These are phyloP conservation scores for Phrynosoma platyrhinos DNA, from an alignment of 2,113 vertebrate genomes.

Conservation along the genomic window DNA sequence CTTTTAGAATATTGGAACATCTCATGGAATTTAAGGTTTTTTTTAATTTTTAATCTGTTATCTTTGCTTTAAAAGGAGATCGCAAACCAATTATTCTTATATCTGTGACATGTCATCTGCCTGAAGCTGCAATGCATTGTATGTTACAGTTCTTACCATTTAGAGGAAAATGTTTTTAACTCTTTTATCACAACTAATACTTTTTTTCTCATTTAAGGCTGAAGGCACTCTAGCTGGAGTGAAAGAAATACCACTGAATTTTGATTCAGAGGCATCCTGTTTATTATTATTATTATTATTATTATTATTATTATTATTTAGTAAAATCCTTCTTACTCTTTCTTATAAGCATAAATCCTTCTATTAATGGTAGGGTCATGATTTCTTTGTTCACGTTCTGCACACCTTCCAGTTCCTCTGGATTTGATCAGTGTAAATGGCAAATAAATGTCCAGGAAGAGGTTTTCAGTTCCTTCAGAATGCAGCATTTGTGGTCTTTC, in stretches of 20 bases:
- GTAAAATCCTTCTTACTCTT: neutral
- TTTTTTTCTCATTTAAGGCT: fast-evolving
- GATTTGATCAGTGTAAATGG: neutral
- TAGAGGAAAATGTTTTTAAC: neutral
- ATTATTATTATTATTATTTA: neutral
- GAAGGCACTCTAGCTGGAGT: neutral
- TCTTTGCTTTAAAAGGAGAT: neutral
- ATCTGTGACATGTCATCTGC: fast-evolving
- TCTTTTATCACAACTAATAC: fast-evolving
- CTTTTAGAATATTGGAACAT: fast-evolving
- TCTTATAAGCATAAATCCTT: no score
- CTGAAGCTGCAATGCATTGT: fast-evolving
- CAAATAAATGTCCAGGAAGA: neutral
- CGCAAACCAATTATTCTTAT: neutral
- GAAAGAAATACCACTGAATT: neutral
- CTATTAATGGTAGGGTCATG: no score
- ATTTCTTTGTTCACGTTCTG: no score
- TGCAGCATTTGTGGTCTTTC: neutral
- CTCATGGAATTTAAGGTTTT: fast-evolving
- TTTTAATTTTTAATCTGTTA: neutral
- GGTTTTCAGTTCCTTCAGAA: neutral
- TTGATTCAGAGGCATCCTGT: neutral
- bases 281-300: no score
- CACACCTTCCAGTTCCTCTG: neutral
- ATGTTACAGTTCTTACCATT: neutral